Percentiles rank a stretch among this genome's conserved stretches.
phyloP scores from a whole-genome alignment of 1,140 invertebrate genomes.

The Drosophila burlai region DNA sequence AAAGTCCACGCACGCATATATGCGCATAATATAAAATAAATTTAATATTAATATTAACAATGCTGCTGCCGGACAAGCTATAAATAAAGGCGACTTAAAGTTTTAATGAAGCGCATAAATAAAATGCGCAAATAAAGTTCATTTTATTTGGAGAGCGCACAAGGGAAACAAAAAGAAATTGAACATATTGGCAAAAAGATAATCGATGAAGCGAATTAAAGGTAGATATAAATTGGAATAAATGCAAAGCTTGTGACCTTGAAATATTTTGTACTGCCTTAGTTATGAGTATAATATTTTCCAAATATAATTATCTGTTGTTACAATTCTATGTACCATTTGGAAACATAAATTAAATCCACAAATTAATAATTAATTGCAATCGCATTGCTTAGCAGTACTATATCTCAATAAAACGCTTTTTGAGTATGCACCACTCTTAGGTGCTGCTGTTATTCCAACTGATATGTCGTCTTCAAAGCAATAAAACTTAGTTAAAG shows the following conservation, averaged over 20 bases:
- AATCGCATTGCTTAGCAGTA: background rate
- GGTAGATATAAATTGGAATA: background rate
- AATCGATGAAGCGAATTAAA: constrained; percentile 17
- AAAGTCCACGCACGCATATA: constrained; percentile 26
- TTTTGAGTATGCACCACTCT: too few species aligned
- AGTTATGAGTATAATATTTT: too few species aligned
- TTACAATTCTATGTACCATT: too few species aligned
- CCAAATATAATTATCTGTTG: too few species aligned
- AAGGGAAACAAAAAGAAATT: constrained; percentile 3
- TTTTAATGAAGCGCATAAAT: constrained; percentile 82
- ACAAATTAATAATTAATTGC: too few species aligned
- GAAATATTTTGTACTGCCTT: background rate
- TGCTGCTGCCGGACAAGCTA: constrained; percentile 27
- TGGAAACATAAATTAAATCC: too few species aligned
- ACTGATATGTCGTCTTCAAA: background rate
- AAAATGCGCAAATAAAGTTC: constrained; percentile 75
- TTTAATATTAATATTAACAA: constrained; percentile 77
- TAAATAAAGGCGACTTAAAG: constrained; percentile 78
- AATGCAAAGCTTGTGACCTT: constrained; percentile 1
- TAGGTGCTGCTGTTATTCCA: background rate
- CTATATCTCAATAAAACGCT: background rate
- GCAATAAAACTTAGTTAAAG: constrained; percentile 12
- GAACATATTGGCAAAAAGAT: constrained; percentile 12
- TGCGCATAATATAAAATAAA: constrained; percentile 57
- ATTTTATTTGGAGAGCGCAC: constrained; percentile 61